Conservation (phyloP, 2,113 vertebrate genomes). For the Camelus dromedarius region DNA sequence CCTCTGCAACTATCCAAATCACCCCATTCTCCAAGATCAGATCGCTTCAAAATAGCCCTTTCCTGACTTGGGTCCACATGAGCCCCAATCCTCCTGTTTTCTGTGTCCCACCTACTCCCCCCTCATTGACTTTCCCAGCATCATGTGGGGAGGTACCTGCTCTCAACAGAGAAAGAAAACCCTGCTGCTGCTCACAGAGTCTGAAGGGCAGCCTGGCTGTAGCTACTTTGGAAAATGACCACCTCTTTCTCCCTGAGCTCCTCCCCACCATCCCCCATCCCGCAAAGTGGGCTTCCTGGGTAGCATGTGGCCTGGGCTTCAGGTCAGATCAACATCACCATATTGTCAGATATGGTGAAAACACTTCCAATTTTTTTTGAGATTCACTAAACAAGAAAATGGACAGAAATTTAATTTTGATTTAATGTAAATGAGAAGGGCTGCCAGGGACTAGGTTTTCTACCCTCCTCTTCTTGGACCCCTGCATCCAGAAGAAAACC, state of each 20-base stretch:
- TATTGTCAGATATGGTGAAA: neutral
- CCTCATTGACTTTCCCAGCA: neutral
- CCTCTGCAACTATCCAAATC: neutral
- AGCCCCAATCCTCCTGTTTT: neutral
- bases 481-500: neutral
- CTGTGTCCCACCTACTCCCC: neutral
- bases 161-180: constrained; percentile 25
- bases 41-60: neutral
- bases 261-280: rapidly evolving
- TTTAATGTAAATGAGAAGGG: neutral
- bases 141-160: neutral
- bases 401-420: neutral
- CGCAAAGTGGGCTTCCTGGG: neutral
- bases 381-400: neutral
- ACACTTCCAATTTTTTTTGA: neutral
- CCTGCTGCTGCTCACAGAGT: neutral
- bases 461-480: neutral
- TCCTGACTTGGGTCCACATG: neutral
- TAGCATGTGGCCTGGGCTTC: neutral
- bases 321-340: neutral
- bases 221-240: neutral
- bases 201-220: neutral
- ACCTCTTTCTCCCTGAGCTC: neutral
- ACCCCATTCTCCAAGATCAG: neutral
- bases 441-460: neutral